phyloP scores from a whole-genome alignment of 2,113 vertebrate genomes.

The Ochotona curzoniae region DNA sequence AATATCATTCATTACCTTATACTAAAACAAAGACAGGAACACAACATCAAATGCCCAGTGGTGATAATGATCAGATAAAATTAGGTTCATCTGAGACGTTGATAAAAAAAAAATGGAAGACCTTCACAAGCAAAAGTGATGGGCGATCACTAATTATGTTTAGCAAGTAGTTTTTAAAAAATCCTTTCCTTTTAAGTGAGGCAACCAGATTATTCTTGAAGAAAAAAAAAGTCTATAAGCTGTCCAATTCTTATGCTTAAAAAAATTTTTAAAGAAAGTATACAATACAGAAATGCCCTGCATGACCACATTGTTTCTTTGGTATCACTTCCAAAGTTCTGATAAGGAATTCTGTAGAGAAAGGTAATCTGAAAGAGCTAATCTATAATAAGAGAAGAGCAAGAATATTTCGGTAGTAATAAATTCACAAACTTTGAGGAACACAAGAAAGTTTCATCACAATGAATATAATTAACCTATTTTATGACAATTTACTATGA shows the following conservation, averaged over 20 bases:
- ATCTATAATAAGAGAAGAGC: not conserved
- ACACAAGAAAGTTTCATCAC: not conserved
- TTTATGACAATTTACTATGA: not conserved
- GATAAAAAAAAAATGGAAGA: constrained; percentile 50
- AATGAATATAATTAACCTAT: not conserved
- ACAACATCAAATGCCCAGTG: constrained; percentile 48
- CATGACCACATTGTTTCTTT: not conserved
- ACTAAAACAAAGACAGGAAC: constrained; percentile 58
- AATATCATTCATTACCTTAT: constrained; percentile 45
- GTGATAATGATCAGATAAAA: constrained; percentile 45
- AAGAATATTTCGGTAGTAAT: not conserved
- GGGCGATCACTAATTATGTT: constrained; percentile 37
- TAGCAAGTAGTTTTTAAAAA: constrained; percentile 47
- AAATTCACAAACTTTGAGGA: not conserved
- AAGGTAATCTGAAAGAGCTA: not conserved
- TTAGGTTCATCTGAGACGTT: constrained; percentile 1
- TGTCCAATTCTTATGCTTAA: not conserved
- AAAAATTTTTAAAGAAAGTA: not conserved
- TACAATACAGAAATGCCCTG: not conserved
- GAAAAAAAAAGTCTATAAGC: not conserved
- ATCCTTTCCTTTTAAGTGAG: constrained; percentile 38
- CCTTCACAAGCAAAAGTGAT: constrained; percentile 28
- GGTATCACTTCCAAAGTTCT: not conserved
- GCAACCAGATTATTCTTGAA: constrained; percentile 37
- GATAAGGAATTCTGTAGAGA: constrained; percentile 10